These are phyloP conservation scores for Clangula hyemalis DNA, from an alignment of 2,797 vertebrate species.

Conservation along the genomic window DNA sequence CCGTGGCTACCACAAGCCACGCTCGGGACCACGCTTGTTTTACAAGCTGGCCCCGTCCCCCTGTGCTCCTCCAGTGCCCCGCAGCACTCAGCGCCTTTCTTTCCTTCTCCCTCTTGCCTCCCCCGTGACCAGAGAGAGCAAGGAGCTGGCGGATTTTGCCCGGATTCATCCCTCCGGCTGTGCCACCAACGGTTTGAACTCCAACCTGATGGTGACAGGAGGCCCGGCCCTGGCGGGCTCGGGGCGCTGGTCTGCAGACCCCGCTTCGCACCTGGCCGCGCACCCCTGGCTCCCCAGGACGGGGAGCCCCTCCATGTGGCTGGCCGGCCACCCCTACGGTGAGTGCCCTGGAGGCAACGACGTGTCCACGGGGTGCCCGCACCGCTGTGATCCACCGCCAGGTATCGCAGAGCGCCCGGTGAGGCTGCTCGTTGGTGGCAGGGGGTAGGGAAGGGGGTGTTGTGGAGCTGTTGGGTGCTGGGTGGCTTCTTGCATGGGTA, in stretches of 20 bases:
- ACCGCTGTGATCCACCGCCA: fast-evolving
- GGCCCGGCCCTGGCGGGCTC: conserved; percentile 86
- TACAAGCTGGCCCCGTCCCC: not conserved
- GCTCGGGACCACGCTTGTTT: fast-evolving
- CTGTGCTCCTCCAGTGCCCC: not conserved
- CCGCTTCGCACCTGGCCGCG: conserved; percentile 86
- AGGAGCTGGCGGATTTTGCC: conserved; percentile 92
- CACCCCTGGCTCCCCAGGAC: conserved; percentile 93
- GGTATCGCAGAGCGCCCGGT: not conserved
- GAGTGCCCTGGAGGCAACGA: conserved; percentile 31
- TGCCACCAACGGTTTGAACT: conserved; percentile 85
- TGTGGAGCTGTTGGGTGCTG: not conserved
- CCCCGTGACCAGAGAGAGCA: conserved; percentile 87
- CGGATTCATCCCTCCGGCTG: conserved; percentile 88
- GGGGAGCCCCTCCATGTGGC: conserved; percentile 92
- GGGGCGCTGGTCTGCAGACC: conserved; percentile 91
- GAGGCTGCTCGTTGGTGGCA: not conserved
- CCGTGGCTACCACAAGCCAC: not conserved
- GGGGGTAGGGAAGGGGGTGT: not conserved
- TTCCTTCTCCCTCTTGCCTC: not conserved
- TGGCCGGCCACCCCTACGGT: conserved; percentile 92
- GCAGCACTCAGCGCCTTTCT: not conserved
- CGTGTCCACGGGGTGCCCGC: not conserved
- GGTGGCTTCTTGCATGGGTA: fast-evolving
- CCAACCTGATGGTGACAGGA: conserved; percentile 94